Percentiles rank a stretch among this genome's conserved stretches.
phyloP scores from a whole-genome alignment of 2,113 vertebrate species.

The Tretioscincus oriximinensis region DNA sequence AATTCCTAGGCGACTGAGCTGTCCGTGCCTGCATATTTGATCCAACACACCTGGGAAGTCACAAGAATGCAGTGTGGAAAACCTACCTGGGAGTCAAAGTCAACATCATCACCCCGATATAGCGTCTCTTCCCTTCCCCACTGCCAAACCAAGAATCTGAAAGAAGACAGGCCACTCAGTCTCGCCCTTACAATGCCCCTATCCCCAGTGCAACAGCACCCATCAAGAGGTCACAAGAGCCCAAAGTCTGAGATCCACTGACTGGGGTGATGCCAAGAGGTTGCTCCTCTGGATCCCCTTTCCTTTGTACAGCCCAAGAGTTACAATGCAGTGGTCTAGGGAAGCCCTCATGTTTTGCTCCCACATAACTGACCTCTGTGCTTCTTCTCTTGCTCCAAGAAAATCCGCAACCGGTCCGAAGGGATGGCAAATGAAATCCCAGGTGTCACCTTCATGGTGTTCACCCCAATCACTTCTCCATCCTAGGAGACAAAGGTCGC shows the following conservation, averaged over 20 bases:
- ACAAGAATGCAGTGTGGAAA: too few species aligned
- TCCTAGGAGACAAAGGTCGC: constrained; percentile 75
- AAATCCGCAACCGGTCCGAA: constrained; percentile 83
- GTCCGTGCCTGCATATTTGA: too few species aligned
- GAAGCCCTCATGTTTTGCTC: too few species aligned
- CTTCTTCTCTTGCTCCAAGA: constrained; percentile 79
- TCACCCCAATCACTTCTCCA: constrained; percentile 95
- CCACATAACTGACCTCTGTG: constrained; percentile 75
- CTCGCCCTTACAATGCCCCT: too few species aligned
- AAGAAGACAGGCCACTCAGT: not conserved
- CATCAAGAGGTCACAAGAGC: fast-evolving
- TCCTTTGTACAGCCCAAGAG: too few species aligned
- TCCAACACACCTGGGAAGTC: not conserved
- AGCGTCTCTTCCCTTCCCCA: constrained; percentile 77
- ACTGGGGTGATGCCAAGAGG: too few species aligned
- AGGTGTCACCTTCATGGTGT: constrained; percentile 96
- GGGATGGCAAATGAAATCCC: constrained; percentile 98
- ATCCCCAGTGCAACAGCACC: not conserved
- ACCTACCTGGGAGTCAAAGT: constrained; percentile 88
- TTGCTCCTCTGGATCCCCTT: too few species aligned
- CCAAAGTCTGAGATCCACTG: too few species aligned
- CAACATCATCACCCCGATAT: constrained; percentile 96
- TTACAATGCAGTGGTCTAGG: too few species aligned
- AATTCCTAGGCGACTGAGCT: too few species aligned
- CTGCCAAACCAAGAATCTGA: constrained; percentile 81